Conservation (phyloP, 2,113 vertebrate genomes). For the Helogale parvula region DNA sequence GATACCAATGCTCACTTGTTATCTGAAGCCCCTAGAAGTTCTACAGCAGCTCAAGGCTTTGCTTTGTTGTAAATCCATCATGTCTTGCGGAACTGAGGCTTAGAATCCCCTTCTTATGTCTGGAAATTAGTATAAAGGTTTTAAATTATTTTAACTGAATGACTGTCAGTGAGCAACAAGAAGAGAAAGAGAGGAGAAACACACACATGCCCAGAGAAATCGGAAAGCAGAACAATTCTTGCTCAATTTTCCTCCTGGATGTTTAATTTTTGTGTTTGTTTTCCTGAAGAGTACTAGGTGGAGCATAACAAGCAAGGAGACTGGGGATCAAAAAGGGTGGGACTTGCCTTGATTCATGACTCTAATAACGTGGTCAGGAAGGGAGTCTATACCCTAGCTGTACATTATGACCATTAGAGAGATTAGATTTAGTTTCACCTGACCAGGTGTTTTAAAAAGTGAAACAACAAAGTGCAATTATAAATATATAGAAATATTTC, state of each 20-base stretch:
- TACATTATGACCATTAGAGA: not conserved
- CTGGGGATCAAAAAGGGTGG: not conserved
- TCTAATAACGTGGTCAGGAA: not conserved
- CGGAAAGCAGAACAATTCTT: not conserved
- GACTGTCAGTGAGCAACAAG: not conserved
- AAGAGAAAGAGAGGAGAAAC: not conserved
- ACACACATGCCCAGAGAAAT: not conserved
- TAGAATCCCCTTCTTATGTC: not conserved
- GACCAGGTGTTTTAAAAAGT: not conserved
- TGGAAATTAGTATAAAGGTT: not conserved
- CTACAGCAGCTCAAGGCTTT: not conserved
- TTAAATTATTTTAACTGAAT: not conserved
- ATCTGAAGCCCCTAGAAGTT: not conserved
- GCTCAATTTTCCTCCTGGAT: not conserved
- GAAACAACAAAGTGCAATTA: not conserved
- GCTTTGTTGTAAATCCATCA: not conserved
- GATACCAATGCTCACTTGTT: not conserved
- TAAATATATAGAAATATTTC: not conserved
- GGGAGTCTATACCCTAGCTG: not conserved
- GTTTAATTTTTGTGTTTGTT: not conserved
- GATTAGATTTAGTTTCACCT: not conserved
- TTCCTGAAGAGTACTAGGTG: not conserved
- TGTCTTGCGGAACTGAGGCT: not conserved
- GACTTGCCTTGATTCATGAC: not conserved
- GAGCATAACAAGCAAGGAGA: not conserved